Evolutionary conservation across 2,113 vertebrate genomes (phyloP), one percentile per base, ranked within the genome.

Genomic region (Leucopternis melanops): DNA sequence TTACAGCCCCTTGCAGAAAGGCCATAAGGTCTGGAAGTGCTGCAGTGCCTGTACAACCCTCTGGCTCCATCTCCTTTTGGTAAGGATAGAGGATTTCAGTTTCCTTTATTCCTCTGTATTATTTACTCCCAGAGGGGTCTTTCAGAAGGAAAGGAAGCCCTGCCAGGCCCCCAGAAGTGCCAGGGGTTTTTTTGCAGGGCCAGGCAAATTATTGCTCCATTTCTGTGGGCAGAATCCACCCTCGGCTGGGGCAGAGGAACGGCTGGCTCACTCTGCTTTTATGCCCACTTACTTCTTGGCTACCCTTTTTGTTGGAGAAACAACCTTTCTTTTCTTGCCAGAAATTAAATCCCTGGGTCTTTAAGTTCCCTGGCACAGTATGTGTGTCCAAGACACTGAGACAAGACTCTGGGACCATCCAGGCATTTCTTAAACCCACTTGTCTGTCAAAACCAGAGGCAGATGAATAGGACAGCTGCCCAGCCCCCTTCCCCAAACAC

Each of bases 301-400:
- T 4, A 14, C 11, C 15, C 21, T 36, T 45, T 21, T 31, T 13
- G 31, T 23, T 23, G 19, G 57, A 58, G n/a, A 62, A 71, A 34
- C 18, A 16, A 23, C 61, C n/a, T 42, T 34, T 17, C 19, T 63
- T 45, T 32, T 19, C 44, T 19, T 19, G 7, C 20, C 58, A 58
- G 38, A 52, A 65, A n/a, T 16, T 10, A 52, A 65, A 26, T 9
- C 23, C 34, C 17, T 11, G 10, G 5, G 12, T 27, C 34, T 59
- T 54, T 34, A 15, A 29, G 16, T 44, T 50, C 58, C 49, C 54
- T 49, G 47, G 31, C 32, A 36, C 70, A 1, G 1, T 4, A 13
- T 1, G 2, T 2, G 45, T n/a, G 23, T 18, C 50, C 2, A 1
- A 45, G 58, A 40, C 50, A 14, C 29, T 3, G 4, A 36, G 26